Evolutionary conservation across 2,113 vertebrate species (phyloP), one percentile per base, ranked within the genome.

Genomic region (Caloenas nicobarica): DNA sequence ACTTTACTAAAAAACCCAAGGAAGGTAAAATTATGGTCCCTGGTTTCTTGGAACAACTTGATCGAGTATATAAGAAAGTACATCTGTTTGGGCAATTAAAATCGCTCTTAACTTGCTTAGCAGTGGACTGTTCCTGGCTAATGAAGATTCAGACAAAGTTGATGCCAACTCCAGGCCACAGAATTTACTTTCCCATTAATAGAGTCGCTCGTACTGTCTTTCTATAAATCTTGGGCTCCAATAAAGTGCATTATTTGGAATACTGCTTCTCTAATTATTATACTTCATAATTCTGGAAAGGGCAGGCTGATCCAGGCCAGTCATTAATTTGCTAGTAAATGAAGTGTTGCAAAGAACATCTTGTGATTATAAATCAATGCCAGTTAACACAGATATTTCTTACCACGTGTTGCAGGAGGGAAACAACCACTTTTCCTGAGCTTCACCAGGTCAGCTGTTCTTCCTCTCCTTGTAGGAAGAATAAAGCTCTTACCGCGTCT

Each of bases 301-400:
- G 77, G 57, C 50, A 94, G 61, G 16, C 69, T 84, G 83, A 94
- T 89, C 57, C 76, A 81, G 91, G 79, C 72, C 90, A 91, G 80
- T 64, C 69, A 54, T 87, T 96, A 92, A 92, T 93, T 93, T 89
- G 62, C 69, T 62, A 65, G 17, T 65, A 93, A 96, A 92, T 89
- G 11, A 93, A 92, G 69, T 51, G 58, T 89, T 91, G 77, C 77
- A 87, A 89, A 81, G 86, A 94, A 95, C 91, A 92, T 95, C 81
- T 94, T 94, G 86, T 77, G 80, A 92, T 92, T 64, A 11, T 56
- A 92, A 79, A 78, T 89, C 89, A 84, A 8, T 81, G 83, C 65
- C 94, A 94, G 71, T 81, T 96, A 93, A 85, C 94, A 76, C 9
- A 3, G 70, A 23, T 87, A 86, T 23, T 93, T 91, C 91, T 92